Conservation (phyloP, 1,140 invertebrate species). For the Sinonovacula constricta region DNA sequence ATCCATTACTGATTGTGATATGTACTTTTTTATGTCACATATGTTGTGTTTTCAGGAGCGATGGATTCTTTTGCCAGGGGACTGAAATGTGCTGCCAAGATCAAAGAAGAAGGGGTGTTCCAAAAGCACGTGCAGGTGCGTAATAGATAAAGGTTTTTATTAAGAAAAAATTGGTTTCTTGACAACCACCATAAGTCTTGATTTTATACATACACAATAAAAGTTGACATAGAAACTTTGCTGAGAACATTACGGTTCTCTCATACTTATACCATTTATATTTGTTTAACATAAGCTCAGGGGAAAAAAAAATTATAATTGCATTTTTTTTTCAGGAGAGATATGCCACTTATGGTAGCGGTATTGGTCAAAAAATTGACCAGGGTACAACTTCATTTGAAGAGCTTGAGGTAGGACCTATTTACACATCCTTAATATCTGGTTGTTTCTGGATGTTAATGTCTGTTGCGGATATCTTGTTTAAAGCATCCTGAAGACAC, state of each 20-base stretch:
- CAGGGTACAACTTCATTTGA: conserved; percentile 81
- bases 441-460: neutral
- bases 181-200: no score
- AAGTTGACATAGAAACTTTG: no score
- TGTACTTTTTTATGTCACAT: neutral
- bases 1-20: no score
- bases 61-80: conserved; percentile 83
- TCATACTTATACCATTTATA: no score
- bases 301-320: no score
- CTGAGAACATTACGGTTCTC: neutral
- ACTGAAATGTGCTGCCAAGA: conserved; percentile 80
- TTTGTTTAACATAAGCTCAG: no score
- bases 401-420: conserved; percentile 78
- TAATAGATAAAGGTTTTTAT: no score
- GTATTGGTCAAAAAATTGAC: conserved; percentile 82
- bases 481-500: neutral
- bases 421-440: neutral
- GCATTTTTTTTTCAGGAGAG: conserved; percentile 77
- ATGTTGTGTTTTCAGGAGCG: conserved; percentile 72
- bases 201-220: no score
- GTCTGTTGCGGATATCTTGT: neutral
- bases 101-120: conserved; percentile 78
- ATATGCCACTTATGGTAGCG: conserved; percentile 81
- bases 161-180: no score
- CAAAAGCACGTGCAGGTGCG: conserved; percentile 67